Conservation (phyloP, 1,140 invertebrate species). For the Drosophila saltans region DNA sequence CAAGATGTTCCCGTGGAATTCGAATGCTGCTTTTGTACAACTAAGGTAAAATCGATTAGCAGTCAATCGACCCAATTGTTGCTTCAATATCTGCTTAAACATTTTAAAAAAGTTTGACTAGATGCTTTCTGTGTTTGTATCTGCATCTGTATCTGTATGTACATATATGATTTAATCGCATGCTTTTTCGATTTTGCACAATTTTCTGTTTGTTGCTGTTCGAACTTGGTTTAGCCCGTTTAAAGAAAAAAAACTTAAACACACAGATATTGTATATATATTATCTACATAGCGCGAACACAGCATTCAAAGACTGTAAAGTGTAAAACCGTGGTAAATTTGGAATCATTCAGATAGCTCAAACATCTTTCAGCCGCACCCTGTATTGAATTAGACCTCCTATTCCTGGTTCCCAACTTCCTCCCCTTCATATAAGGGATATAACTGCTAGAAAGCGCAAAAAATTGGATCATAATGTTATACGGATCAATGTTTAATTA, state of each 20-base stretch:
- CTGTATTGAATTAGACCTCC: not conserved
- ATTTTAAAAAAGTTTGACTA: conserved; percentile 19
- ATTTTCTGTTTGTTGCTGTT: conserved; percentile 35
- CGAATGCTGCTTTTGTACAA: conserved; percentile 97
- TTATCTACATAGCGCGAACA: conserved; percentile 17
- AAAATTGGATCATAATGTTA: not conserved
- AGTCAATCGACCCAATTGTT: conserved; percentile 3
- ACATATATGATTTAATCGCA: conserved; percentile 38
- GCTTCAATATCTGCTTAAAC: conserved; percentile 2
- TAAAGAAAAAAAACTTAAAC: not conserved
- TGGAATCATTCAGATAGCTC: not conserved
- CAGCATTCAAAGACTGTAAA: conserved; percentile 45
- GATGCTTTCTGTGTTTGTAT: conserved; percentile 35
- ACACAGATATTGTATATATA: conserved; percentile 23
- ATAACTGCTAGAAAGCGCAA: not conserved
- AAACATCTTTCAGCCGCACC: not conserved
- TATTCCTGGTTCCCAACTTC: not conserved
- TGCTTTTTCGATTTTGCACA: conserved; percentile 33
- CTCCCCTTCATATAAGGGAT: not conserved
- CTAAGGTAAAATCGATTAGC: conserved; percentile 88
- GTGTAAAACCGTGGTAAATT: conserved; percentile 31
- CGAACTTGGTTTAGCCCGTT: conserved; percentile 15
- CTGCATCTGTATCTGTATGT: conserved; percentile 29
- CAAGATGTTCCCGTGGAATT: conserved; percentile 94
- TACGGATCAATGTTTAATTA: not conserved